Base-by-base conservation (phyloP, 2,113 vertebrate genomes). In the Synodontis membranacea region DNA sequence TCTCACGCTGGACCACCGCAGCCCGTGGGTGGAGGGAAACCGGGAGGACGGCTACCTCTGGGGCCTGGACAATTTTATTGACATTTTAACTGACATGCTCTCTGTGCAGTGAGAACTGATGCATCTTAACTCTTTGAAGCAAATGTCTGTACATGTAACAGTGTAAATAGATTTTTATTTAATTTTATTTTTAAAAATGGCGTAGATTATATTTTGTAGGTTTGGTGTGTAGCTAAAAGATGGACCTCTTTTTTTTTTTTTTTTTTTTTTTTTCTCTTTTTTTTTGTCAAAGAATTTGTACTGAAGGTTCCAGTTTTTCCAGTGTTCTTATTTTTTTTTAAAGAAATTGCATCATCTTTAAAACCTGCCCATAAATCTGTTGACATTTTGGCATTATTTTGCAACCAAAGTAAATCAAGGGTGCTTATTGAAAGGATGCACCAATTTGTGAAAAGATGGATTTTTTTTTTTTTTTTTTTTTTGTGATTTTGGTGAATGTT, bases 51-150 rank as follows among this genome's bases (percentile, higher is more conserved):
- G 96, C 72, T 97, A 97, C 90, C 93, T 97, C 44, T 96, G 96
- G 96, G 96, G 96, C 81, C 91, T 97, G 89, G 96, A 97, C 94
- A 96, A 97, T 90, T 92, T 97, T 89, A 96, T 96, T 7, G 75
- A 82, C 39, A 93, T 96, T 80, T 90, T 97, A 68, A 91, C 88
- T 80, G 91, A 89, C 50, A 94, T 96, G 91, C 89, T 94, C 52
- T 87, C 88, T 7, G 89, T 37, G 28, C 70, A 84, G 31, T 84
- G n/a, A 89, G 76, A 48, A 39, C 46, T 21, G 14, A 28, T 58
- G 25, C 10, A 19, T 58, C 54, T 42, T 52, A 64, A 28, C 58
- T 17, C 31, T 62, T 60, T 52, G 7, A 68, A 25, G 17, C 48
- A 39, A 42, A 37, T 28, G 23, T 58, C 78, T 66, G 72, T 86